Percentiles rank a stretch among this genome's conserved stretches.
phyloP scores from a whole-genome alignment of 2,113 vertebrate species.

The Rallus limicola region DNA sequence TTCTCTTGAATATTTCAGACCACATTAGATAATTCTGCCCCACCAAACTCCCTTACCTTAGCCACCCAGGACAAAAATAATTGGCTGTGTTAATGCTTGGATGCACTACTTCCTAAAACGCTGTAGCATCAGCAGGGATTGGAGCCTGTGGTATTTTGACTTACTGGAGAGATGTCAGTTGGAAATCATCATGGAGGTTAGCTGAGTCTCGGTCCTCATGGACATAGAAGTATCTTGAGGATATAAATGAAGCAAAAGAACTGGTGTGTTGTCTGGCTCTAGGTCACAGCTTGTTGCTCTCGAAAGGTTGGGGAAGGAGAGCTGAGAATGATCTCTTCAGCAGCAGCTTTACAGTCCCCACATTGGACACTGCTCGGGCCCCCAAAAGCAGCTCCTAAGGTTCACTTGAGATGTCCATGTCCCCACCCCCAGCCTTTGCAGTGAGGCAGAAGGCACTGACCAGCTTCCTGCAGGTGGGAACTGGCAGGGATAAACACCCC shows the following conservation, averaged over 20 bases:
- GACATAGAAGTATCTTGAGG: background rate
- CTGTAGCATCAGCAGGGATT: background rate
- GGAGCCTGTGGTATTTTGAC: background rate
- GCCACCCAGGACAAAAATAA: background rate
- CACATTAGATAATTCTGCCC: background rate
- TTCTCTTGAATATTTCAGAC: constrained; percentile 15
- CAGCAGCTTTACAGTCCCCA: background rate
- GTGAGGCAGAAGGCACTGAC: fast-evolving
- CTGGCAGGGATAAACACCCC: too few relatives aligned
- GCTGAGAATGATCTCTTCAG: background rate
- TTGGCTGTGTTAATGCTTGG: background rate
- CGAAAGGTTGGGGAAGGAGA: background rate
- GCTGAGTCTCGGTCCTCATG: background rate
- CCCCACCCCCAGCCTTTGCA: background rate
- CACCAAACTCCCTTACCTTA: background rate
- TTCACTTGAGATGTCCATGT: fast-evolving
- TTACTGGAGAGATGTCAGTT: background rate
- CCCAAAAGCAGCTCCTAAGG: background rate
- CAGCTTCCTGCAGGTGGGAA: background rate
- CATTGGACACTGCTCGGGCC: fast-evolving
- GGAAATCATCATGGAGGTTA: background rate
- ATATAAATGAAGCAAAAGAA: background rate
- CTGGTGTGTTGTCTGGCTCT: background rate
- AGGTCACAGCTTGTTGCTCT: background rate
- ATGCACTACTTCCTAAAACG: background rate